Conservation (phyloP, 2,113 vertebrate species). For the Seriola dumerili region DNA sequence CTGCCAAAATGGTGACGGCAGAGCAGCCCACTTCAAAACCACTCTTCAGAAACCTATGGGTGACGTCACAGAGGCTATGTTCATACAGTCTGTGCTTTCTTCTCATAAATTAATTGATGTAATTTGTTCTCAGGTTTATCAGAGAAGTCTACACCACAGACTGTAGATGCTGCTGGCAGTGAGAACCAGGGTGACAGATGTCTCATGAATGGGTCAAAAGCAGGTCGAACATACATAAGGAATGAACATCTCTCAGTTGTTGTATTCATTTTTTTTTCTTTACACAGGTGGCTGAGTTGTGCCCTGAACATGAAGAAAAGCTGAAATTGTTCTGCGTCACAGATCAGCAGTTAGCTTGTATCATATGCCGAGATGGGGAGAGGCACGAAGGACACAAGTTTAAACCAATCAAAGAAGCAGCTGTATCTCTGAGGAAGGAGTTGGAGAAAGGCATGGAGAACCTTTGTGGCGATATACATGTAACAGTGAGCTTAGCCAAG, state of each 20-base stretch:
- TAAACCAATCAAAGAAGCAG: constrained; percentile 70
- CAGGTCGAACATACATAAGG: too few relatives aligned
- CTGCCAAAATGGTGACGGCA: too few relatives aligned
- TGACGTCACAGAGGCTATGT: too few relatives aligned
- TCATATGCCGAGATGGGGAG: constrained; percentile 72
- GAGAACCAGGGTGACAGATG: too few relatives aligned
- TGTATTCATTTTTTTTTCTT: not conserved
- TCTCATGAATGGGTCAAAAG: too few relatives aligned
- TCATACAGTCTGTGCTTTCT: too few relatives aligned
- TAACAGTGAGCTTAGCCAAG: constrained; percentile 13
- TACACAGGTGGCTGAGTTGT: constrained; percentile 40
- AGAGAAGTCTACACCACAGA: too few relatives aligned
- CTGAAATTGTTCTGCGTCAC: constrained; percentile 76
- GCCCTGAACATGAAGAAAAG: constrained; percentile 74
- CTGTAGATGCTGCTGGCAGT: too few relatives aligned
- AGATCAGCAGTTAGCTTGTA: constrained; percentile 70
- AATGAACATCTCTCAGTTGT: not conserved
- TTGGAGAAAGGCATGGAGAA: constrained; percentile 29
- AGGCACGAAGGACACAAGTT: constrained; percentile 69
- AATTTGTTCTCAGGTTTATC: too few relatives aligned
- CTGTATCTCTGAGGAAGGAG: constrained; percentile 41
- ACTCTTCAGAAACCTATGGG: too few relatives aligned
- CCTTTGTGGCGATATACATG: constrained; percentile 23
- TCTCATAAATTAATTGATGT: too few relatives aligned
- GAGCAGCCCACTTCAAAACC: too few relatives aligned